Base-by-base conservation (phyloP, 2,888 invertebrate genomes). In the Gnatocerus cornutus region DNA sequence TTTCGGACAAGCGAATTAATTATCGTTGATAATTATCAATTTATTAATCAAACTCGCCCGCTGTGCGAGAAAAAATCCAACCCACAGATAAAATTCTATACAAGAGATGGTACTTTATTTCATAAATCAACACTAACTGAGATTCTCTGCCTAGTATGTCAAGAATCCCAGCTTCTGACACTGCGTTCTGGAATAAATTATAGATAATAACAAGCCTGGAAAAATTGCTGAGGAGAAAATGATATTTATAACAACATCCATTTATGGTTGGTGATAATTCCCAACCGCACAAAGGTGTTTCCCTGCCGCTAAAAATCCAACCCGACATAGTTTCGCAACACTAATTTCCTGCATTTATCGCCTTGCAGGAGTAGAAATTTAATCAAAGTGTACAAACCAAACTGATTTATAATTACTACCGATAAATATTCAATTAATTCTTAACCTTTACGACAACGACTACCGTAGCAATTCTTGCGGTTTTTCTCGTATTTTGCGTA, bases 111-210 rank as follows among this genome's bases (percentile, higher is more conserved):
- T 53, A 68, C 62, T 68, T 68, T 68, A 56, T 46, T 68, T 43
- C 50, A 68, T 68, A 68, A 68, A 68, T 68, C 68, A 68, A 63
- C 68, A 68, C 62, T 62, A 68, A 56, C 37, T 53, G 55, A 68
- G 62, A 68, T 63, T 52, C 55, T 39, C 52, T 68, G 9, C 62
- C 48, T 62, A 62, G 68, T 68, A 63, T 68, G 62, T 68, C 68
- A 56, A 50, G 68, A 68, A 68, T 68, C 68, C 46, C 55, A 68
- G 55, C 67, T 68, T 61, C 61, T 68, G 67, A 68, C 67, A 68
- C 59, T 61, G 37, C 62, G 39, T 46, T 55, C 55, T 30, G 30
- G 67, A 53, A 68, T 68, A 68, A 68, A 68, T 68, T 68, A 62
- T 68, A 62, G 68, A 63, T 68, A 68, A 68, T 68, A 68, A 59